Evolutionary conservation across 2,113 vertebrate genomes (phyloP).

Genomic region (Malurus elegans): DNA sequence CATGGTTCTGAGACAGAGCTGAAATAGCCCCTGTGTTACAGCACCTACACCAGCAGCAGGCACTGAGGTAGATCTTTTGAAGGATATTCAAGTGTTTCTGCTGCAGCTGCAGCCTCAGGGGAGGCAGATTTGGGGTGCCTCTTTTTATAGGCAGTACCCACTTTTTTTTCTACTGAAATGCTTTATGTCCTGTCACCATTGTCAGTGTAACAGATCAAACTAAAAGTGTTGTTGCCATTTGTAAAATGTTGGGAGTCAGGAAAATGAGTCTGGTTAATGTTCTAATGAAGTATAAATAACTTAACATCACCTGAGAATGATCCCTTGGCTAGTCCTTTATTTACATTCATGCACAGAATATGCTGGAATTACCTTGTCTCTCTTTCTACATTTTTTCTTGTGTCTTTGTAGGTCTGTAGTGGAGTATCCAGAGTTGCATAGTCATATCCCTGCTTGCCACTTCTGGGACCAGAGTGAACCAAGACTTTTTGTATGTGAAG

Average conservation of each 20-base stretch:
- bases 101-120: background rate
- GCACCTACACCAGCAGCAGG: background rate
- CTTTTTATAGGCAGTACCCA: background rate
- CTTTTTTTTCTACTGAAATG: background rate
- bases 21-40: background rate
- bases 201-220: background rate
- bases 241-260: background rate
- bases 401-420: conserved; percentile 69
- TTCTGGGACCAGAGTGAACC: conserved; percentile 94
- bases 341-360: background rate
- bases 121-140: background rate
- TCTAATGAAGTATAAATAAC: background rate
- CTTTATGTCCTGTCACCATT: background rate
- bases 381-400: background rate
- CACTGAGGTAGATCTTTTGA: background rate
- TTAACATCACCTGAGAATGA: background rate
- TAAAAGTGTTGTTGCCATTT: background rate
- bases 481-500: conserved; percentile 91
- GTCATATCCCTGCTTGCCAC: conserved; percentile 81
- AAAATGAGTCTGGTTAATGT: background rate
- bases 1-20: background rate
- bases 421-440: conserved; percentile 65
- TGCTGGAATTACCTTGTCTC: background rate
- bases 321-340: background rate
- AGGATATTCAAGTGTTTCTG: background rate